These are phyloP conservation scores for Branchellion lobata DNA, from an alignment of 2,888 invertebrate species.

Conservation along the genomic window DNA sequence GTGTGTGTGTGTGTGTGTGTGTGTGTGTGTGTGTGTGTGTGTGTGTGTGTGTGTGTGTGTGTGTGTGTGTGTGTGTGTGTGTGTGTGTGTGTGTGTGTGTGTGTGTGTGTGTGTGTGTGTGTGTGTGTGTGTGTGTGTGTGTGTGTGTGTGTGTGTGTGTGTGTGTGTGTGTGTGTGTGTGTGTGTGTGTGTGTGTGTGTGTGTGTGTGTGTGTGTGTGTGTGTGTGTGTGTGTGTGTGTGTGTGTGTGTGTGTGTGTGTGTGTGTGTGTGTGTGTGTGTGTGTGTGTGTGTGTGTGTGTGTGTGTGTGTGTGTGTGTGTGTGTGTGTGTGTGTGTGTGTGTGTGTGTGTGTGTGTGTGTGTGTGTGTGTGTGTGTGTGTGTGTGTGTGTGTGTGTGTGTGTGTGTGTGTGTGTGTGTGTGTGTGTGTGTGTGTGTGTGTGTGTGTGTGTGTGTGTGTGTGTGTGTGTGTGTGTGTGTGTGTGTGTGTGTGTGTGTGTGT, in stretches of 20 bases:
- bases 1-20: slow-evolving; percentile 39
- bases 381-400: neutral
- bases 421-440: slow-evolving; percentile 22
- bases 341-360: slow-evolving; percentile 46
- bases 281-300: no score
- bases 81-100: slow-evolving; percentile 43
- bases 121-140: slow-evolving; percentile 34
- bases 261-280: no score
- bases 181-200: no score
- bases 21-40: slow-evolving; percentile 44
- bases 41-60: slow-evolving; percentile 45
- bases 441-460: neutral
- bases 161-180: no score
- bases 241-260: no score
- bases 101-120: slow-evolving; percentile 46
- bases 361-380: slow-evolving; percentile 45
- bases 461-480: neutral
- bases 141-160: slow-evolving; percentile 2
- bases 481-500: no score
- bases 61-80: slow-evolving; percentile 48
- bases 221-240: no score
- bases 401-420: slow-evolving; percentile 10
- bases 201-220: no score
- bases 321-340: slow-evolving; percentile 47
- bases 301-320: neutral